These are phyloP conservation scores for Acleris cristana DNA, from an alignment of 2,888 invertebrate genomes.

Conservation along the genomic window DNA sequence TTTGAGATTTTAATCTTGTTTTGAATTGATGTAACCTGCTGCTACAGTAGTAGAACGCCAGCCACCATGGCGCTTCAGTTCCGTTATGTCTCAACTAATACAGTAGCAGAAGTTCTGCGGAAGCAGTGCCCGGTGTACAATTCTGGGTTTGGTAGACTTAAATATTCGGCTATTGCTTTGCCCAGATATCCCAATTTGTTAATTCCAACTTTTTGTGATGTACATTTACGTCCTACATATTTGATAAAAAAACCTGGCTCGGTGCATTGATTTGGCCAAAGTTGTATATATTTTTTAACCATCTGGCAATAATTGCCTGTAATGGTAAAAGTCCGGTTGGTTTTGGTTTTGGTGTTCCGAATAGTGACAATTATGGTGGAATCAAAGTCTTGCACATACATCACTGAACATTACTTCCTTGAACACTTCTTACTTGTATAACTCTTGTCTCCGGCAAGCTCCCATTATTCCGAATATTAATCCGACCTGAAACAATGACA, in stretches of 20 bases:
- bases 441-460: slow-evolving; percentile 9
- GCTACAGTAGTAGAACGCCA: neutral
- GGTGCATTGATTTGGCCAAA: neutral
- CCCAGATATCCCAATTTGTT: slow-evolving; percentile 13
- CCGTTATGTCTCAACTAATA: slow-evolving; percentile 21
- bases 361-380: neutral
- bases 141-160: slow-evolving; percentile 1
- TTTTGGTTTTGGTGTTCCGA: slow-evolving; percentile 8
- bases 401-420: slow-evolving; percentile 1
- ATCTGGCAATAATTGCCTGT: neutral
- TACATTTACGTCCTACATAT: slow-evolving; percentile 3
- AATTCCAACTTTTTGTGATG: slow-evolving; percentile 5
- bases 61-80: slow-evolving; percentile 4
- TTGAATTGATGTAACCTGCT: slow-evolving; percentile 2
- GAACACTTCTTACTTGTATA: too few relatives aligned
- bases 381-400: neutral
- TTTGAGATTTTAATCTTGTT: neutral
- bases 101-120: slow-evolving; percentile 15
- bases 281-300: slow-evolving; percentile 8
- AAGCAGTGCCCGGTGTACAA: slow-evolving; percentile 15
- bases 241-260: neutral
- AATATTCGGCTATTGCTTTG: slow-evolving; percentile 2
- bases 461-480: slow-evolving; percentile 10
- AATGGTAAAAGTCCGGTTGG: slow-evolving; percentile 5
- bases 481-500: neutral